Evolutionary conservation across 2,113 vertebrate genomes (phyloP), one percentile per base, ranked within the genome.

Genomic region (Menura novaehollandiae): DNA sequence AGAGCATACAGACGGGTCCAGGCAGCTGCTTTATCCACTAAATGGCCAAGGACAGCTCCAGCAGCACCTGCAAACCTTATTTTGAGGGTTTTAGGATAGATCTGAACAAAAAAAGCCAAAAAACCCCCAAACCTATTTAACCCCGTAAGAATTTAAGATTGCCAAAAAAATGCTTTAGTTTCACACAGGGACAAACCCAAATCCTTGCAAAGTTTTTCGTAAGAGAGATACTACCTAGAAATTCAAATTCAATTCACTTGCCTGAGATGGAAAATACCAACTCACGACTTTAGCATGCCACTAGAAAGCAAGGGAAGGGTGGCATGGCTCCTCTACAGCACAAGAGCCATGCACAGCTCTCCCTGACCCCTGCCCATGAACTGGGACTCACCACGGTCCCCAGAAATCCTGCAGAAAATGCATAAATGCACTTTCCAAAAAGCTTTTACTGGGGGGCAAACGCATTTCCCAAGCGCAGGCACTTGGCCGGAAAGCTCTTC

Each of bases 261-360:
- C 33, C 19, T 5, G 4, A 21, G 39, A 47, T 19, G 43, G 32
- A 72, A 63, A 85, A 79, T 6, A 88, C 7, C 59, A 74, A 4
- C 35, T 6, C 27, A 6, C 11, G 23, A 33, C 15, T 71, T 47
- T 2, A 37, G 35, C 16, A 9, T 0, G 2, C 11, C 43, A 21
- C 21, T 23, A 28, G 28, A 20, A 60, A 39, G 63, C 8, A 2
- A 79, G 12, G 33, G 28, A 15, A 55, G 41, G 6, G 0, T 32
- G 9, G 9, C 53, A 13, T 0, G 0, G 59, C n/a, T 77, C 63
- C 41, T 78, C 12, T 56, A 53, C 1, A 11, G 51, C 81, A 59
- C 3, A 0, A 74, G 35, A 35, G 26, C 22, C 63, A 81, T 2
- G 1, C 5, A 1, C 33, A 80, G 63, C 80, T 33, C 39, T 35